These are phyloP conservation scores for Colius striatus DNA, from an alignment of 2,113 vertebrate species.

Conservation along the genomic window DNA sequence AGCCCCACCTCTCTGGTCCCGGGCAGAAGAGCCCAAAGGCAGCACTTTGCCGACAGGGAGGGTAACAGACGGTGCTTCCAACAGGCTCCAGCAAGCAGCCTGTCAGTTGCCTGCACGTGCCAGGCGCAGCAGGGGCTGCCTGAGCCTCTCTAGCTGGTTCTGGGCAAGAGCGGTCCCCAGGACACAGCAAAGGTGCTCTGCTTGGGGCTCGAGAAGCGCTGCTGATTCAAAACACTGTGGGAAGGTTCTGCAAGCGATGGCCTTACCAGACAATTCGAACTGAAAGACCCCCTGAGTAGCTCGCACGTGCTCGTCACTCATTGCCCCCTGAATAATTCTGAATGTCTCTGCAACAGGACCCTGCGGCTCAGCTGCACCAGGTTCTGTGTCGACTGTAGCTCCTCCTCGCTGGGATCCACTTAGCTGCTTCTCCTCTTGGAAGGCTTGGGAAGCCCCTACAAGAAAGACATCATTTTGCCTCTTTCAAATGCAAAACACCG, in stretches of 20 bases:
- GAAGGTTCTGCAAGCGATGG: neutral
- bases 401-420: neutral
- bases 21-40: neutral
- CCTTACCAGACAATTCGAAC: constrained; percentile 85
- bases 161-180: rapidly evolving
- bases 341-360: constrained; percentile 86
- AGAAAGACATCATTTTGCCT: neutral
- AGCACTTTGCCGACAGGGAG: rapidly evolving
- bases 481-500: neutral
- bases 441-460: constrained; percentile 72
- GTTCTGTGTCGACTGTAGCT: neutral
- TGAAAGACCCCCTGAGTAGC: constrained; percentile 82
- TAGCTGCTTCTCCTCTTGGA: constrained; percentile 60
- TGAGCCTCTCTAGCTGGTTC: rapidly evolving
- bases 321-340: constrained; percentile 74
- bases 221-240: rapidly evolving
- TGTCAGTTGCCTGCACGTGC: rapidly evolving
- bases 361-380: neutral
- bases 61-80: rapidly evolving
- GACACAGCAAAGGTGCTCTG: rapidly evolving
- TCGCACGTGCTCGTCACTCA: constrained; percentile 81
- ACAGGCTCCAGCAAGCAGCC: rapidly evolving
- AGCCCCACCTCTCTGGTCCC: rapidly evolving
- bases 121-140: neutral
- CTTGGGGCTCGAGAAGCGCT: rapidly evolving